Evolutionary conservation across 2,888 invertebrate genomes (phyloP), one percentile per base, ranked within the genome.

Genomic region (Theretra japonica): DNA sequence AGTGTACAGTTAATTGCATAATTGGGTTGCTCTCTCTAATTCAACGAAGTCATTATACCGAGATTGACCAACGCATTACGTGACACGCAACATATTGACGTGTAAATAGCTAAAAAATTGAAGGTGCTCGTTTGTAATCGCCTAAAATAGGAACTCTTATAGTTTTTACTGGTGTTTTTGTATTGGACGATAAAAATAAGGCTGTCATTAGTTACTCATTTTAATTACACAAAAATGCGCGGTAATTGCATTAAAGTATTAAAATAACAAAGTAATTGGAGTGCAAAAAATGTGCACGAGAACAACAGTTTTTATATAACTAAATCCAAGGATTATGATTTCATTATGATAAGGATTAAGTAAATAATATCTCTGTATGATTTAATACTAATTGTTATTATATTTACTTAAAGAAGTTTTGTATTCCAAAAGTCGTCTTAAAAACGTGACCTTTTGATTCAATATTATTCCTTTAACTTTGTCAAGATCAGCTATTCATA

Each of bases 1-100:
- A 2, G 62, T 23, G 68, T 75, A 70, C 41, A 69, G 28, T 30
- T 79, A 78, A 81, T 78, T 79, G 71, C 73, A 73, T 76, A 75
- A 78, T 77, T 72, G 70, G 69, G 70, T 75, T 75, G 76, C 79
- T 82, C 75, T 82, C 79, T 80, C 78, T 72, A 68, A 80, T 80
- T 80, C 50, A 76, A 78, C 72, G 74, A 73, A 77, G 65, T 77
- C 76, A 77, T 76, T 74, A 77, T 57, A 62, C 48, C 33, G 56
- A 72, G 73, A 78, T 79, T 76, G 68, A 73, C 72, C 77, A 75
- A 79, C 73, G 53, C 71, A 72, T 72, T 75, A 72, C 72, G 19
- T 71, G 73, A 48, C 41, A 71, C 68, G 69, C 25, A 23, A 74
- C 70, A 70, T 30, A 70, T 30, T 58, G 69, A 74, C 4, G 30